phyloP scores from a whole-genome alignment of 2,888 invertebrate species.

The Synanthedon andrenaeformis region DNA sequence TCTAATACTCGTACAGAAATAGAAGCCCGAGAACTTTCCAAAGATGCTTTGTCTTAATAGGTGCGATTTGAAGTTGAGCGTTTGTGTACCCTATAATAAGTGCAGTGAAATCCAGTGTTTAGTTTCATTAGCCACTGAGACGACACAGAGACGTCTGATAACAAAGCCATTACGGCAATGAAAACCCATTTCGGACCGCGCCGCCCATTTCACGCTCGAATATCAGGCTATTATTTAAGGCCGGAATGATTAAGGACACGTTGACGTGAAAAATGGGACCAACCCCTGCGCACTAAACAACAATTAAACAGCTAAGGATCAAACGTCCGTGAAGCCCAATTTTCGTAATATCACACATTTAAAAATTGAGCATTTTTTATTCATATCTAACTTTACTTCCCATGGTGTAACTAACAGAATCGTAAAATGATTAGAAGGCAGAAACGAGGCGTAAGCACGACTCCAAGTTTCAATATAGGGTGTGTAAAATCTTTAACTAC shows the following conservation, averaged over 20 bases:
- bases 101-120: slow-evolving; percentile 26
- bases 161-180: slow-evolving; percentile 49
- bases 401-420: no score
- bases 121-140: slow-evolving; percentile 41
- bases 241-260: slow-evolving; percentile 8
- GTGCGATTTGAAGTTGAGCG: no score
- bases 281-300: neutral
- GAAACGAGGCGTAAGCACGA: no score
- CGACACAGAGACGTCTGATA: slow-evolving; percentile 44
- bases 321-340: neutral
- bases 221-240: slow-evolving; percentile 12
- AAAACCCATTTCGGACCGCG: slow-evolving; percentile 31
- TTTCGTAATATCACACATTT: neutral
- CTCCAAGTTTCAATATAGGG: no score
- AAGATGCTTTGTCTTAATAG: no score
- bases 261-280: slow-evolving; percentile 12
- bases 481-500: no score
- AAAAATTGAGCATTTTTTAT: no score
- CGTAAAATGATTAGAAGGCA: no score
- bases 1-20: no score
- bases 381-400: no score
- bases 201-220: slow-evolving; percentile 27
- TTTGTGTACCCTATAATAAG: slow-evolving; percentile 3
- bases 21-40: no score
- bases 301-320: neutral